Conservation (phyloP, 2,888 invertebrate species). For the Ectemnius lituratus region DNA sequence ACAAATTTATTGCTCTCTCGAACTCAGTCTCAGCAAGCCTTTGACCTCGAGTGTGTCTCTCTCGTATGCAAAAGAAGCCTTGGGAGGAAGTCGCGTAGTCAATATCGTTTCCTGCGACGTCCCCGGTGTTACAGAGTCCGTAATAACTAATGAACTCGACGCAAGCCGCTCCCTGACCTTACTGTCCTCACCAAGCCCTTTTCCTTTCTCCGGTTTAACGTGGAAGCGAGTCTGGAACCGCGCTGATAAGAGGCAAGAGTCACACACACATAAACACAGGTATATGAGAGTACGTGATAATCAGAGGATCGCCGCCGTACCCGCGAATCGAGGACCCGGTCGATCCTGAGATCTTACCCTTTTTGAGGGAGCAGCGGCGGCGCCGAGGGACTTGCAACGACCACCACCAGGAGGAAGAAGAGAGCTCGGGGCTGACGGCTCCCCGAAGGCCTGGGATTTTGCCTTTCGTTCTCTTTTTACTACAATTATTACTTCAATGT, state of each 20-base stretch:
- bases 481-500: slow-evolving; percentile 71
- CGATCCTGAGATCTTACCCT: background rate
- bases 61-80: slow-evolving; percentile 71
- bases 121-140: background rate
- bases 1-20: slow-evolving; percentile 75
- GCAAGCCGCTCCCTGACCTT: background rate
- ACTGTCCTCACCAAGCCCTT: background rate
- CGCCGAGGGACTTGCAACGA: too few species aligned
- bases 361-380: background rate
- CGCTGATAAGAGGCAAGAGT: slow-evolving; percentile 5
- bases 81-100: slow-evolving; percentile 67
- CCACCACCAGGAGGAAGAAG: too few species aligned
- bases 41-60: slow-evolving; percentile 50
- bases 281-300: background rate
- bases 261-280: background rate
- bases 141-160: background rate
- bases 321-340: too few species aligned
- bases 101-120: background rate
- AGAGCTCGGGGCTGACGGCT: too few species aligned
- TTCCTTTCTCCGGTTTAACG: background rate
- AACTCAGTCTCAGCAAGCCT: slow-evolving; percentile 66
- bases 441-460: background rate
- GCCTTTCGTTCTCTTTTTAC: slow-evolving; percentile 52
- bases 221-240: background rate
- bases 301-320: too few species aligned